Conservation (phyloP, 2,888 invertebrate species). For the Agonopterix arenella region DNA sequence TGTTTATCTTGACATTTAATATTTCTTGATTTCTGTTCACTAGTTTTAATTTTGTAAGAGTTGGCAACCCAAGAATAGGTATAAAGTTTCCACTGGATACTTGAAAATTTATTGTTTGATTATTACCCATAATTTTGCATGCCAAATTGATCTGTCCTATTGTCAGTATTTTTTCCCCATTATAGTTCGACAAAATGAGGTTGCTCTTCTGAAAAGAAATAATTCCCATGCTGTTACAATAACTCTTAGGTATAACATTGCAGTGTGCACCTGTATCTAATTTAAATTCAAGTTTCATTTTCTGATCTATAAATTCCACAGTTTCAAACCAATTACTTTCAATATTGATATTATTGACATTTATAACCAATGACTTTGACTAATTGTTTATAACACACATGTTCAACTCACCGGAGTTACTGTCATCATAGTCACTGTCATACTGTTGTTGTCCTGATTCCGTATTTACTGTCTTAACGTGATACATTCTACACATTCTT, state of each 20-base stretch:
- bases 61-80: slow-evolving; percentile 1
- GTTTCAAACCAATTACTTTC: no score
- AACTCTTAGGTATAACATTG: not conserved
- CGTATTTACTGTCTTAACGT: no score
- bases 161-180: not conserved
- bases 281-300: not conserved
- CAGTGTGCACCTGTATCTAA: slow-evolving; percentile 1
- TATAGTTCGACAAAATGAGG: not conserved
- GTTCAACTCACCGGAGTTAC: no score
- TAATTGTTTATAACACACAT: no score
- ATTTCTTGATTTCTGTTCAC: not conserved
- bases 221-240: not conserved
- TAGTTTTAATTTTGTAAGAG: not conserved
- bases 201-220: not conserved
- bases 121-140: not conserved
- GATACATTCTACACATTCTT: not conserved
- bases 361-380: no score
- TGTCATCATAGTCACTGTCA: no score
- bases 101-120: not conserved
- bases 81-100: not conserved
- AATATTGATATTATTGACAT: no score
- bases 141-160: not conserved
- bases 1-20: not conserved
- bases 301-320: not conserved
- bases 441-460: no score